Conservation (phyloP, 2,113 vertebrate genomes). For the Mionectes macconnelli region DNA sequence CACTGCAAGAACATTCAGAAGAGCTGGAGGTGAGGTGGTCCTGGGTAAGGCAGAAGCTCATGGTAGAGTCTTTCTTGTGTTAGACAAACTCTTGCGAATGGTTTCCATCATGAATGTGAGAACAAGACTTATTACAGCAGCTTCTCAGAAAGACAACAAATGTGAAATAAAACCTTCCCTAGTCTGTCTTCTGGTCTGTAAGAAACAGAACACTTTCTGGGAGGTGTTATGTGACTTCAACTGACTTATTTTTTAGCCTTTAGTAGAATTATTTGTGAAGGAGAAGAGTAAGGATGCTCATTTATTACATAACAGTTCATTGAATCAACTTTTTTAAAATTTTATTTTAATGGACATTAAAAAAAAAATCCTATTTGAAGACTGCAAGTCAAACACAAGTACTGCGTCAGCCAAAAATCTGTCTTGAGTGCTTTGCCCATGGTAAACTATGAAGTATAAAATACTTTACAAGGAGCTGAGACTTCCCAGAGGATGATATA, state of each 20-base stretch:
- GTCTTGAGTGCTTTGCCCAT: background rate
- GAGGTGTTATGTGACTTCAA: background rate
- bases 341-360: background rate
- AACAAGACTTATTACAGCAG: background rate
- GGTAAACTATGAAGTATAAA: background rate
- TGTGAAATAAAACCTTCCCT: background rate
- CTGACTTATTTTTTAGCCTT: background rate
- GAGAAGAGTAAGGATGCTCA: accelerated
- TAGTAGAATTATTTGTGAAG: background rate
- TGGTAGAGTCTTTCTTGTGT: background rate
- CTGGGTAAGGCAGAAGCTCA: background rate
- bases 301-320: background rate
- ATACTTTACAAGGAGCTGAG: background rate
- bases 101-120: background rate
- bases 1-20: too few relatives aligned
- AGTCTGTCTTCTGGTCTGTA: background rate
- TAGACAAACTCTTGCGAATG: accelerated
- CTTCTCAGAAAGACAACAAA: background rate
- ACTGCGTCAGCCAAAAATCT: background rate
- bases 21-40: background rate
- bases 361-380: background rate
- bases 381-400: background rate
- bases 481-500: background rate
- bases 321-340: background rate
- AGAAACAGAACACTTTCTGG: background rate